Base-by-base conservation (phyloP, 2,113 vertebrate species). In the Lagenorhynchus albirostris region DNA sequence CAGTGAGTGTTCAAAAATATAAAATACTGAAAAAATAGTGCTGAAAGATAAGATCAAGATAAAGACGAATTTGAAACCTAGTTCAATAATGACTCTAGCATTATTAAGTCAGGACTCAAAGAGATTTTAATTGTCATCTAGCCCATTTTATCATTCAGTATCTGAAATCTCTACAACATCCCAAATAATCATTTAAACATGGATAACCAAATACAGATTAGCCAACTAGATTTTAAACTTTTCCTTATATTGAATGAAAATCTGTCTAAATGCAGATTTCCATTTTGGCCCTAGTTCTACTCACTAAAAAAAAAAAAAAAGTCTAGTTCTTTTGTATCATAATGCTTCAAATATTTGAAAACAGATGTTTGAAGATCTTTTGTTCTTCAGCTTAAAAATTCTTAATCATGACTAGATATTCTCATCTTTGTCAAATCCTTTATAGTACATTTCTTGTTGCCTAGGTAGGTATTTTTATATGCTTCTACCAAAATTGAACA, bases 191-290 rank as follows among this genome's bases (percentile, higher is more conserved):
- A 89, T 88, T 81, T 88, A 68, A 14, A 82, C 3, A 86, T 38
- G 20, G 23, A 76, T 55, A 94, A 81, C 17, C 14, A 88, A 81
- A 81, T 41, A 33, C 31, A 76, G 44, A 88, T 85, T 79, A 82
- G 8, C 33, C 25, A 44, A 41, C 44, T 67, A 67, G 12, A n/a
- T 82, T 96, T 97, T 67, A 44, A 53, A 93, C 20, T 82, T 62
- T 86, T 88, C 23, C 73, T 80, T 76, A 86, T 60, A 65, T 31
- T 93, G 33, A 93, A 3, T 91, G 36, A 91, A 96, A 82, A 77
- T 91, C 9, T 97, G 8, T 89, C 44, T 91, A n/a, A 76, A n/a
- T 41, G 47, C 33, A 81, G 29, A 85, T 76, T 94, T 88, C 2
- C 38, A 47, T 84, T 85, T 94, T 91, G 53, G n/a, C 8, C 2